Percentiles rank a stretch among this genome's conserved stretches.
These are phyloP conservation scores for Ianthella basta DNA, from an alignment of 37 sponge, comb jelly and placozoan species.

Conservation along the genomic window DNA sequence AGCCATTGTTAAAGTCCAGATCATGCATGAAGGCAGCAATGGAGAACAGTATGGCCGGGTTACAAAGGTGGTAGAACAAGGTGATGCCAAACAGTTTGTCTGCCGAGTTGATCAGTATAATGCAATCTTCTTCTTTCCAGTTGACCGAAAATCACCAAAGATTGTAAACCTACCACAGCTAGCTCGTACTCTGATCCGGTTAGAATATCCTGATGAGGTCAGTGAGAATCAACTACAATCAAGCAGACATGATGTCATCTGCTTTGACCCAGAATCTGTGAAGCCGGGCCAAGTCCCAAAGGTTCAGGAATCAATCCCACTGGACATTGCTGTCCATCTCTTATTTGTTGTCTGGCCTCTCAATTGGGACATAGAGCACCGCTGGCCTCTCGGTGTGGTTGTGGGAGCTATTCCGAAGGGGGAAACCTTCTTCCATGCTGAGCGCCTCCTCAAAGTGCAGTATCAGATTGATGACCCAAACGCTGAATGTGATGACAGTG, in stretches of 20 bases:
- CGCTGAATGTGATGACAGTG: background rate
- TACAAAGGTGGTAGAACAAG: constrained; percentile 15
- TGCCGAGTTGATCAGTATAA: constrained; percentile 48
- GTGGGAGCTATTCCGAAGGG: constrained; percentile 50
- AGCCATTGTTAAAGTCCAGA: constrained; percentile 52
- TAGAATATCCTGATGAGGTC: background rate
- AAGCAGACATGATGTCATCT: constrained; percentile 48
- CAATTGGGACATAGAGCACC: constrained; percentile 49
- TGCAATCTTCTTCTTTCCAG: constrained; percentile 50
- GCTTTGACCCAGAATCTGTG: constrained; percentile 42
- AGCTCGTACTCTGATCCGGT: background rate
- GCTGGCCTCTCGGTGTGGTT: constrained; percentile 59
- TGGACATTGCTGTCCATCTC: constrained; percentile 45
- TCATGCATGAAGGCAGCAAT: background rate
- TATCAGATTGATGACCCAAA: constrained; percentile 28
- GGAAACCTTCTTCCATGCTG: constrained; percentile 43
- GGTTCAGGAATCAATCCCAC: constrained; percentile 55
- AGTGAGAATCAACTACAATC: background rate
- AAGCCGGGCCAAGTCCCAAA: constrained; percentile 40
- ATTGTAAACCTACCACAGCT: constrained; percentile 58
- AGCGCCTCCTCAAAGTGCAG: constrained; percentile 39
- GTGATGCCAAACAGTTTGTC: constrained; percentile 31
- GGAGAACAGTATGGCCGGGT: constrained; percentile 21
- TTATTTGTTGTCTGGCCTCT: constrained; percentile 61
- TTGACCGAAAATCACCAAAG: constrained; percentile 44